phyloP scores from a whole-genome alignment of 2,797 vertebrate genomes.

The Gallinago stenura region DNA sequence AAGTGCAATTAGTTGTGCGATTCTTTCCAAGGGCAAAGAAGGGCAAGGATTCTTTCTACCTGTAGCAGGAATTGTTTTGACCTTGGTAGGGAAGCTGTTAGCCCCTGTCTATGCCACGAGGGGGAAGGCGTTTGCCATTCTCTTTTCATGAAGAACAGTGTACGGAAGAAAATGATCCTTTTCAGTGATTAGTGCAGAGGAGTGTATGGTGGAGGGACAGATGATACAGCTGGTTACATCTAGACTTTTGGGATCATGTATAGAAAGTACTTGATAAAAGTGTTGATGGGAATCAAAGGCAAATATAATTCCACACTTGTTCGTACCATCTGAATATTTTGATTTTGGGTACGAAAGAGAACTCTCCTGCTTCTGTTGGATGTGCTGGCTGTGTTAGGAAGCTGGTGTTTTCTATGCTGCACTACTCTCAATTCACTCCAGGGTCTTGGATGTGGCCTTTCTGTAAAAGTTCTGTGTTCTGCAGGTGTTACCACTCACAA shows the following conservation, averaged over 20 bases:
- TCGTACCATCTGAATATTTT: not conserved
- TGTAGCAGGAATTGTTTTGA: not conserved
- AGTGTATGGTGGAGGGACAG: not conserved
- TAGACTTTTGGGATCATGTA: not conserved
- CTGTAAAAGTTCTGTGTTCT: not conserved
- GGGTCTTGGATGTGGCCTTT: not conserved
- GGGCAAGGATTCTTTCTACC: no score
- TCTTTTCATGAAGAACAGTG: not conserved
- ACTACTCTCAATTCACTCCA: not conserved
- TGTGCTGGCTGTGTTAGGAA: not conserved
- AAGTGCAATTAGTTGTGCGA: not conserved
- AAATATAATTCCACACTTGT: not conserved
- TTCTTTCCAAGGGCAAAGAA: not conserved
- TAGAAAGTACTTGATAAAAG: not conserved
- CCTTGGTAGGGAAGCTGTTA: not conserved
- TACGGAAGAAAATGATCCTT: not conserved
- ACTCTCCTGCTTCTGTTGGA: not conserved
- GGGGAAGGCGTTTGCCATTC: not conserved
- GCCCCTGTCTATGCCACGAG: slow-evolving; percentile 10
- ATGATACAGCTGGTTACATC: not conserved
- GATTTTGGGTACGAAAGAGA: not conserved
- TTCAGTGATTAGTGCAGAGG: not conserved
- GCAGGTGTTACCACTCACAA: not conserved
- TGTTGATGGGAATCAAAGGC: not conserved
- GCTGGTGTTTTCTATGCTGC: not conserved